Evolutionary conservation across 2,888 invertebrate species (phyloP), one percentile per base, ranked within the genome.

Genomic region (Oxycera nigricornis): DNA sequence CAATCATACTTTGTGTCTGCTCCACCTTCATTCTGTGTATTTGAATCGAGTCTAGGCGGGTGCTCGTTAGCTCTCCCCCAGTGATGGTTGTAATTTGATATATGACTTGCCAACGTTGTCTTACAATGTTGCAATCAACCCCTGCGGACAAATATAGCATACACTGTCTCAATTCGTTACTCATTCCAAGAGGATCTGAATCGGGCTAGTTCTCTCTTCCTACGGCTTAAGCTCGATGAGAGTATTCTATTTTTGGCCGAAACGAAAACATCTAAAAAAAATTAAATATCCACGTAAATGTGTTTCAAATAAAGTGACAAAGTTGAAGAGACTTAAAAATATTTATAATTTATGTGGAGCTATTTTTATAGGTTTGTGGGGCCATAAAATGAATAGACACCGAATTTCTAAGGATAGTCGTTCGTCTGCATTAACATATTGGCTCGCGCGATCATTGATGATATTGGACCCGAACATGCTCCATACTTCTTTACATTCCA

Each of bases 401-500:
- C 22, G 6, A 22, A 55, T 7, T 46, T 46, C 14, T 11, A 17
- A 46, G 4, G 11, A 14, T 39, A 14, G 39, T 39, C 9, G 50
- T 50, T 7, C n/a, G n/a, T n/a, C n/a, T n/a, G n/a, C n/a, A n/a
- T n/a, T n/a, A n/a, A n/a, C n/a, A n/a, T 14, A 14, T 1, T 39
- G 50, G 1, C 1, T 50, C n/a, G 59, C 14, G 26, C 11, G 59
- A 59, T 65, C 41, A 41, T 6, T 28, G 73, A 62, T 50, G 62
- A 61, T 20, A 30, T 65, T 28, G 11, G 78, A 84, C 85, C 85
- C 82, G 79, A 82, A 83, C 81, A 80, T 81, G 86, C 86, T 86
- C 86, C 86, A 86, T 86, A 86, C 86, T 86, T 86, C 86, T 86
- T 86, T 86, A 86, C 86, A 86, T 86, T 86, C 86, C 86, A 86